Evolutionary conservation across 2,888 invertebrate genomes (phyloP).

Genomic region (Elegia similella): DNA sequence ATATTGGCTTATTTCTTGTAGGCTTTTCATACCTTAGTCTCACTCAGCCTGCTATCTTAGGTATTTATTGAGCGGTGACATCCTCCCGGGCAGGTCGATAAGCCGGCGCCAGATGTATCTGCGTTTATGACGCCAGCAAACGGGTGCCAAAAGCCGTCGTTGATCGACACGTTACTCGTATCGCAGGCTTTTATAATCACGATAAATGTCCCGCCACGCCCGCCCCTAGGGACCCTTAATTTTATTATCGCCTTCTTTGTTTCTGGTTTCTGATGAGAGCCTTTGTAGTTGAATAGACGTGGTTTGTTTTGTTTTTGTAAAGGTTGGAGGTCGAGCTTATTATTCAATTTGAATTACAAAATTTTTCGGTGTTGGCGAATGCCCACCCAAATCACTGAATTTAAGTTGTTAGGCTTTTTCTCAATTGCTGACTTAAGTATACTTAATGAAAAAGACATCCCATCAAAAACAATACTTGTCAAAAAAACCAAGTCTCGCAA

Average conservation of each 20-base stretch:
- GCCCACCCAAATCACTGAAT: background rate
- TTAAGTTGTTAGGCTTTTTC: too few relatives aligned
- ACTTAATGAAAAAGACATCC: too few relatives aligned
- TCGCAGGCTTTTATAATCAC: slow-evolving; percentile 65
- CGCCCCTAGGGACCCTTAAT: slow-evolving; percentile 38
- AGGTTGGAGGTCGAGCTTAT: slow-evolving; percentile 8
- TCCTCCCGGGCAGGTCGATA: slow-evolving; percentile 35
- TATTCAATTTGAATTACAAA: slow-evolving; percentile 12
- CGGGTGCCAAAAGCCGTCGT: slow-evolving; percentile 78
- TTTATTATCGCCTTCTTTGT: slow-evolving; percentile 70
- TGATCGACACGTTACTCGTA: slow-evolving; percentile 66
- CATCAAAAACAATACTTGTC: too few relatives aligned
- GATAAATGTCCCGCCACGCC: slow-evolving; percentile 45
- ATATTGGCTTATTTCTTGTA: background rate
- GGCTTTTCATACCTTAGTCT: background rate
- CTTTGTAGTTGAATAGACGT: background rate
- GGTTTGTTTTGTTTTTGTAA: slow-evolving; percentile 24
- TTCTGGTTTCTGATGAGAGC: slow-evolving; percentile 30
- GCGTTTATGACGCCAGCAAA: slow-evolving; percentile 41
- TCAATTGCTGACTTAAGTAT: too few relatives aligned
- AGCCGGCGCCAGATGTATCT: slow-evolving; percentile 64
- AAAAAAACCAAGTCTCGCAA: too few relatives aligned
- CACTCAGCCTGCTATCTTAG: slow-evolving; percentile 10
- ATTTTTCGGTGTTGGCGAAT: background rate
- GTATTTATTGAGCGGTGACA: slow-evolving; percentile 24